Evolutionary conservation across 2,797 vertebrate species (phyloP).

Genomic region (Anomalospiza imberbis): DNA sequence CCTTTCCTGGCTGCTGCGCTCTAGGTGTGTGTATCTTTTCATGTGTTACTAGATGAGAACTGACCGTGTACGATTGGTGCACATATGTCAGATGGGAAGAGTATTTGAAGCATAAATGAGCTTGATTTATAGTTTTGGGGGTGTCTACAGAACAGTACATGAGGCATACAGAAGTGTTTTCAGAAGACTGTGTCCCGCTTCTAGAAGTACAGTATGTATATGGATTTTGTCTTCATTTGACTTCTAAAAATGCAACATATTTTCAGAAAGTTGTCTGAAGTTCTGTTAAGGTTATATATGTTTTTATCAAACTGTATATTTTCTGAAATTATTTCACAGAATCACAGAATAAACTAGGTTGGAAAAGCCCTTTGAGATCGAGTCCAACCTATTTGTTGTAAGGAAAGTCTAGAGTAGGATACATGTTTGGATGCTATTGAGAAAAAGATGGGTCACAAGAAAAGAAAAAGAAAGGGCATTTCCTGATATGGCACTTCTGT

Average conservation of each 20-base stretch:
- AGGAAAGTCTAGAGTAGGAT: not conserved
- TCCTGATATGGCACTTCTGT: not conserved
- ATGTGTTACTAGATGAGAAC: not conserved
- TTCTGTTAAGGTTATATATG: not conserved
- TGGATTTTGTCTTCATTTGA: not conserved
- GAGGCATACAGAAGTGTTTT: not conserved
- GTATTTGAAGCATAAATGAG: not conserved
- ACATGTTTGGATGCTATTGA: not conserved
- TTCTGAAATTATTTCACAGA: not conserved
- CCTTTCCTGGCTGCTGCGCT: not conserved
- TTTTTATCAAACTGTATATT: not conserved
- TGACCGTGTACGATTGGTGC: not conserved
- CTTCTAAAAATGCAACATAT: not conserved
- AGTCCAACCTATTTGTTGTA: not conserved
- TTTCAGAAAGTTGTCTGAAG: not conserved
- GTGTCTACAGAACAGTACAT: not conserved
- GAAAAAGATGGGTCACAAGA: not conserved
- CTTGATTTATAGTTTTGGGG: not conserved
- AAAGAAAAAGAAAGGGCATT: not conserved
- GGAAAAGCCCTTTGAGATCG: not conserved
- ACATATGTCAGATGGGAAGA: not conserved
- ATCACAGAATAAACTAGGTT: not conserved
- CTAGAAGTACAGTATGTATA: not conserved
- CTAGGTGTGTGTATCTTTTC: not conserved
- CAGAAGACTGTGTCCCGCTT: not conserved